Percentiles rank a stretch among this genome's conserved stretches.
phyloP scores from a whole-genome alignment of 2,113 vertebrate species.

The Bolborhynchus lineola region DNA sequence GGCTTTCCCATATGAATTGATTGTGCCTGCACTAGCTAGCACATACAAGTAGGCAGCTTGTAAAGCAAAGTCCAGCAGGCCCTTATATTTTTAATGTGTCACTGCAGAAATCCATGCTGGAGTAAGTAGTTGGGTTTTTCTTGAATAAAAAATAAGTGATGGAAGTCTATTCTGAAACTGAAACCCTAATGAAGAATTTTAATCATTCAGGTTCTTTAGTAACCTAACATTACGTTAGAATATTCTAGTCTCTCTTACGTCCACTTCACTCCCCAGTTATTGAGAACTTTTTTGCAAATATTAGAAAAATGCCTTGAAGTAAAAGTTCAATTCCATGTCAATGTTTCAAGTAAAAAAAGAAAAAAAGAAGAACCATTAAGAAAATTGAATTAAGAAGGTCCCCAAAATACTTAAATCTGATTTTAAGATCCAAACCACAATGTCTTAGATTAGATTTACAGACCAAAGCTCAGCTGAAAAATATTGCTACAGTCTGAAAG shows the following conservation, averaged over 20 bases:
- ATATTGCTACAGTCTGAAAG: not conserved
- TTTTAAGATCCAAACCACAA: not conserved
- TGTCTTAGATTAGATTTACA: not conserved
- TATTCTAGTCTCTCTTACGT: not conserved
- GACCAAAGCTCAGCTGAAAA: not conserved
- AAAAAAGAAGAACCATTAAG: rapidly evolving
- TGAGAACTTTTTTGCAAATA: not conserved
- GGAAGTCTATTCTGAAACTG: not conserved
- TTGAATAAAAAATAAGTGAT: not conserved
- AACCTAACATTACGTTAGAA: not conserved
- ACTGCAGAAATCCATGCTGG: not conserved
- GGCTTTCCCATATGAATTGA: not conserved
- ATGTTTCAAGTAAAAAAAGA: not conserved
- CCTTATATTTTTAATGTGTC: not conserved
- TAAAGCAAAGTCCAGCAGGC: not conserved
- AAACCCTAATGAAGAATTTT: not conserved
- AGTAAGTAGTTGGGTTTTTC: not conserved
- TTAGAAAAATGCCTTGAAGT: not conserved
- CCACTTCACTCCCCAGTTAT: not conserved
- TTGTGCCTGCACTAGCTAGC: not conserved
- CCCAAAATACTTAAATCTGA: not conserved
- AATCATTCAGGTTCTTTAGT: not conserved
- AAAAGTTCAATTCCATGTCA: not conserved
- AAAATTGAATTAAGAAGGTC: not conserved
- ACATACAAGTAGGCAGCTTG: not conserved